Base-by-base conservation (phyloP, 1,140 invertebrate genomes). In the Panagrolaimus sp. region DNA sequence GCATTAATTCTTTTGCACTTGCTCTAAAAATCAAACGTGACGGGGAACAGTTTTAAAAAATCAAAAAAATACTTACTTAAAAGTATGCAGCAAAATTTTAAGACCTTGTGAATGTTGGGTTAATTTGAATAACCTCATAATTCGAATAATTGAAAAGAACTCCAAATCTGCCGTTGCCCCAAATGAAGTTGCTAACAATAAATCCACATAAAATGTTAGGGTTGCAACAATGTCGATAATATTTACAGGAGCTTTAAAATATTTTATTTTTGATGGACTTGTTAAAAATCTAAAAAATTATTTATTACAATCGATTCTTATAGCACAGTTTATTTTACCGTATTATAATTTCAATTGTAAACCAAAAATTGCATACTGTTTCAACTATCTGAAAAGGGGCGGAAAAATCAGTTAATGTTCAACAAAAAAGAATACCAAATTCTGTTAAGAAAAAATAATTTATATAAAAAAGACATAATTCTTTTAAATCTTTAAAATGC, bases 61-160 rank as follows among this genome's bases (percentile, higher is more conserved):
- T 43, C 7, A n/a, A 76, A 21, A 32, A 1, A 7, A 32, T 43
- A 26, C 1, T 21, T 44, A 82, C 78, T 68, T 90, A 85, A 94
- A 94, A 17, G 92, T 95, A 82, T 95, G 95, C 80, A 98, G 95
- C 62, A 98, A 88, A 79, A 98, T 99, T 85, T 98, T 98, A 65
- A 98, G 87, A 47, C 96, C 96, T 65, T 91, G 93, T 73, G 92
- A 95, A 83, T 96, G 94, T 64, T 94, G 88, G n/a, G 96, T 98
- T 73, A 99, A 86, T 84, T 98, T 98, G 87, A 98, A 98, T 72
- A 98, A 88, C 82, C 92, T 90, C 83, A 98, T 94, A 73, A 99
- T 98, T 70, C 96, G 89, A 80, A 98, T 98, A 77, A 99, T 98
- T 75, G 90, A 91, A 90, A 99, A 96, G 88, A 98, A 98, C 86